Evolutionary conservation across 2,113 vertebrate species (phyloP), one percentile per base, ranked within the genome.

Genomic region (Saguinus midas): DNA sequence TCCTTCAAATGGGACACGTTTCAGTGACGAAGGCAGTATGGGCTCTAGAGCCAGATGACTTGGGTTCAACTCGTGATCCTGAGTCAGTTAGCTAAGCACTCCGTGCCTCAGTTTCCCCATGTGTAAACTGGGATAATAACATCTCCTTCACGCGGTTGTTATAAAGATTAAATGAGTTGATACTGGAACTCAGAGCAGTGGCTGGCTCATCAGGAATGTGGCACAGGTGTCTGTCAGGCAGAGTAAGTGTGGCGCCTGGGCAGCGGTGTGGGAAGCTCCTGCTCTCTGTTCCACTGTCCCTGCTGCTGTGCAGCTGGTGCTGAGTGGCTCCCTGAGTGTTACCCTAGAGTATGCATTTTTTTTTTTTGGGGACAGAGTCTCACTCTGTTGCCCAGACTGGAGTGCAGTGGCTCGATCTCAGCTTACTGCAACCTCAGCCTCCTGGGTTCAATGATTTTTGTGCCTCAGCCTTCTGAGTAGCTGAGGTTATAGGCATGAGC

Each of bases 1-100:
- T 57, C 23, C 25, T 64, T 50, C 16, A 29, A 8, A 29, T 0
- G 7, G 70, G 55, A n/a, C 37, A 18, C 0, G 4, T 1, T 8
- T 48, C 20, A 55, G 12, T 3, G 11, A 72, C 1, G 5, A 21
- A 72, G n/a, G 35, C 68, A 11, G 58, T 35, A 27, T 0, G 7
- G n/a, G 32, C 5, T 29, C 25, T 32, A 27, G 13, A 48, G 52
- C 27, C 68, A 48, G 52, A 14, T 4, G 25, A 10, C 80, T 27
- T 25, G 80, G 72, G 17, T 32, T 25, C 52, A 10, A 13, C 50
- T 43, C 4, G 4, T 13, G 9, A n/a, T 5, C 55, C 16, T 23
- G 16, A 52, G 8, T 75, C 35, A 37, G 3, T 76, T 40, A 32
- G 6, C 20, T 40, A 21, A 52, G 32, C 29, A 48, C 20, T 12